Base-by-base conservation (phyloP, 2,888 invertebrate species). In the Maniola hyperantus region DNA sequence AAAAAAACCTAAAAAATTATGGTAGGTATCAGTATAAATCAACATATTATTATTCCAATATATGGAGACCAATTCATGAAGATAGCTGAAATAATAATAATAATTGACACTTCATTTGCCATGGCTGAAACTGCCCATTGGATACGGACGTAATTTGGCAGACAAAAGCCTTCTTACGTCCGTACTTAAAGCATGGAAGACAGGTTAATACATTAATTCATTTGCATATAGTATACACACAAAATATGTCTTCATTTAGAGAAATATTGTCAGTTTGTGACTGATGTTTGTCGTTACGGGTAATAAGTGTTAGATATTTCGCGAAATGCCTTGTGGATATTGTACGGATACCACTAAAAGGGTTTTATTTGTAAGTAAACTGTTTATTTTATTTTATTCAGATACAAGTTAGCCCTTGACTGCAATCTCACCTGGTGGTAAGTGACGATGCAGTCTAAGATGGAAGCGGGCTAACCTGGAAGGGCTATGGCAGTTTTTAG, bases 211-310 rank as follows among this genome's bases (percentile, higher is more conserved):
- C 59, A 74, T 78, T 84, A 83, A 89, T 86, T 89, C 80, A 90
- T 91, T 90, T 88, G 79, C 89, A 91, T 90, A 81, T 82, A 85
- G 79, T 89, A 91, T 90, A 81, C 82, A 85, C 86, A 86, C 80
- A 78, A 79, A 75, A 42, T 57, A 20, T 73, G n/a, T 62, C 53
- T 39, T 39, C 18, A 67, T 71, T 69, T 70, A 73, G 66, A 74
- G 73, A 68, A 78, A 74, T 70, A 73, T 77, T 79, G 78, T 79
- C 76, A 85, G 83, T 83, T 60, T 58, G 60, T 61, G 57, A 46
- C 53, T n/a, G 68, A 66, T 65, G 65, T 74, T 70, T 64, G 64
- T 68, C 51, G 55, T 46, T 61, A 46, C 13, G 15, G 57, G 66
- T 68, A 58, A 57, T 72, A 34, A 57, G 64, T 64, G 44, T 54